A percentile compares a stretch with the other conserved stretches of the same genome.
phyloP scores from a whole-genome alignment of 2,888 invertebrate genomes.

The Phymatocera aterrima region DNA sequence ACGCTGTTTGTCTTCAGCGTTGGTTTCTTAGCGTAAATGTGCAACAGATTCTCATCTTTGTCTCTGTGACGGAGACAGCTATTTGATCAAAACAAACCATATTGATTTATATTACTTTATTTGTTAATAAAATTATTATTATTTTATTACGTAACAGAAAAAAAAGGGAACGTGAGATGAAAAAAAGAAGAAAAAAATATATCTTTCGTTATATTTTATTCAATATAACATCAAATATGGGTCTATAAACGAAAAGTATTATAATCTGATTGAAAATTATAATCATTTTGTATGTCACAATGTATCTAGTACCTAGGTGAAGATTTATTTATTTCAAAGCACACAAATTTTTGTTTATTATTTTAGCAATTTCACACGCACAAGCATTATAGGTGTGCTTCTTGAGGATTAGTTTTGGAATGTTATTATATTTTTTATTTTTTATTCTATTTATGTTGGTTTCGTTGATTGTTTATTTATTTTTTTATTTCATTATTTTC shows the following conservation, averaged over 20 bases:
- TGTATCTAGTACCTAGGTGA: background rate
- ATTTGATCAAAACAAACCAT: background rate
- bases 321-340: background rate
- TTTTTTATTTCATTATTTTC: background rate
- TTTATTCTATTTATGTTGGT: background rate
- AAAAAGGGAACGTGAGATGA: background rate
- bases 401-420: too few species aligned
- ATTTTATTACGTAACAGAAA: background rate
- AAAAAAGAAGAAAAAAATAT: background rate
- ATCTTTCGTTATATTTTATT: background rate
- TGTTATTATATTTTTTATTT: background rate
- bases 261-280: background rate
- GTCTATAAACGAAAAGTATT: background rate
- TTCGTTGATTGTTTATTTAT: background rate
- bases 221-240: background rate
- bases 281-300: background rate
- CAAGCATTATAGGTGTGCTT: background rate
- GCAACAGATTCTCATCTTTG: background rate
- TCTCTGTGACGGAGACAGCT: background rate
- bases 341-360: background rate
- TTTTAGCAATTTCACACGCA: background rate
- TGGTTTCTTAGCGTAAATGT: too few species aligned
- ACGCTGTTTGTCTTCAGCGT: background rate
- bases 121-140: background rate
- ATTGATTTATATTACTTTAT: conserved; percentile 20